Evolutionary conservation across 2,888 invertebrate genomes (phyloP).

Genomic region (Apocheima hispidaria): DNA sequence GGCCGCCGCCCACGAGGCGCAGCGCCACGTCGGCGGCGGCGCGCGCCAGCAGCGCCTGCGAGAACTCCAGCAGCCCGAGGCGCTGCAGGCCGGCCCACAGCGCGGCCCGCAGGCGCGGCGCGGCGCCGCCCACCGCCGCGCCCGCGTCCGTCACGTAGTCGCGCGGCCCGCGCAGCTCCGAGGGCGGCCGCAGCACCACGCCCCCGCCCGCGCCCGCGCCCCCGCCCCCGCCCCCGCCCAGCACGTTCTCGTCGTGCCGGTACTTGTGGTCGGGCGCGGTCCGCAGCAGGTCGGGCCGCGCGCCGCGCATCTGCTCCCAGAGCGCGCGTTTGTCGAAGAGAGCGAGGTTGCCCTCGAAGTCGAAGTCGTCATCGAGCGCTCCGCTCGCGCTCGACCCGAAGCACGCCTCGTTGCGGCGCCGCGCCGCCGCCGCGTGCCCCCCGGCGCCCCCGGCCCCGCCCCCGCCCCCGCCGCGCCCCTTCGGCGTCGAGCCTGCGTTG

Average conservation of each 20-base stretch:
- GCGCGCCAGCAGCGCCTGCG: slow-evolving; percentile 92
- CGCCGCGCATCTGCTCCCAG: slow-evolving; percentile 70
- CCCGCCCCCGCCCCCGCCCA: slow-evolving; percentile 61
- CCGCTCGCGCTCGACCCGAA: slow-evolving; percentile 91
- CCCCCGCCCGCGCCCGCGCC: slow-evolving; percentile 44
- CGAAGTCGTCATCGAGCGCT: slow-evolving; percentile 91
- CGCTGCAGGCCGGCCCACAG: slow-evolving; percentile 89
- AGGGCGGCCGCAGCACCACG: slow-evolving; percentile 88
- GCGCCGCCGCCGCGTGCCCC: slow-evolving; percentile 69
- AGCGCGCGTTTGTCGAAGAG: slow-evolving; percentile 92
- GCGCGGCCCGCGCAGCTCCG: slow-evolving; percentile 79
- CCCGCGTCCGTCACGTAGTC: slow-evolving; percentile 94
- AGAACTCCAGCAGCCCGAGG: slow-evolving; percentile 85
- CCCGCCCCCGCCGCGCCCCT: slow-evolving; percentile 69
- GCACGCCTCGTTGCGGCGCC: slow-evolving; percentile 90
- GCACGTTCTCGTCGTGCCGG: slow-evolving; percentile 95
- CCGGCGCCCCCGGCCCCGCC: slow-evolving; percentile 52
- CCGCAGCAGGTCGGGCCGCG: slow-evolving; percentile 73
- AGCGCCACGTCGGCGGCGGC: slow-evolving; percentile 93
- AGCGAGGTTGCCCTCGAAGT: slow-evolving; percentile 97
- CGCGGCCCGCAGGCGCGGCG: slow-evolving; percentile 87
- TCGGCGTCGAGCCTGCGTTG: slow-evolving; percentile 73
- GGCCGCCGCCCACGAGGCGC: slow-evolving; percentile 92
- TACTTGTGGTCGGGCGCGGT: slow-evolving; percentile 78
- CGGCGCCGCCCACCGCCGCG: slow-evolving; percentile 91